Percentiles rank a stretch among this genome's conserved stretches.
Conservation (phyloP, 1,140 invertebrate species). For the Sipha flava region DNA sequence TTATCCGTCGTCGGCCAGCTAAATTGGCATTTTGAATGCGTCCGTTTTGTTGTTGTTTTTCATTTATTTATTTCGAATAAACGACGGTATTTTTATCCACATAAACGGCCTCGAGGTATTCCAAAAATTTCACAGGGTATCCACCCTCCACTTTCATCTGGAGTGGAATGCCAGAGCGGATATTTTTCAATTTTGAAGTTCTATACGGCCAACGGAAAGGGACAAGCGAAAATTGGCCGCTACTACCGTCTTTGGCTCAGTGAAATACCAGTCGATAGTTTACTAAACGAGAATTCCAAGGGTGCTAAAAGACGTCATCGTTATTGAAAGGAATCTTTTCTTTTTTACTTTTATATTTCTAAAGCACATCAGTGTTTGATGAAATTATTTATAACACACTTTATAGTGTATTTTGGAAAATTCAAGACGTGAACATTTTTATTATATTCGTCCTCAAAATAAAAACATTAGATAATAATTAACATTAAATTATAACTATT, state of each 20-base stretch:
- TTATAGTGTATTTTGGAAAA: background rate
- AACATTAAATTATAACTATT: background rate
- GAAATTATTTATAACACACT: background rate
- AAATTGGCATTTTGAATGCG: background rate
- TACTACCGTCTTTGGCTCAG: background rate
- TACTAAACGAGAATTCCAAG: constrained; percentile 8
- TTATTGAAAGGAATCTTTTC: background rate
- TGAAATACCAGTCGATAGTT: constrained; percentile 23
- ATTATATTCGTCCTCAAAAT: background rate
- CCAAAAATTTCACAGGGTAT: background rate
- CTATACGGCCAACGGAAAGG: background rate
- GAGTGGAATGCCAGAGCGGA: background rate
- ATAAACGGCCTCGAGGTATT: constrained; percentile 1
- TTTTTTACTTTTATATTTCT: background rate
- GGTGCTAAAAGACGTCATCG: background rate
- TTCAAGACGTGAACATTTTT: background rate
- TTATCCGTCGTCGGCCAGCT: background rate
- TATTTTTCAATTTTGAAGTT: constrained; percentile 29
- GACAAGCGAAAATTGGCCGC: constrained; percentile 13
- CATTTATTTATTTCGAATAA: constrained; percentile 3
- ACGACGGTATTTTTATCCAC: background rate
- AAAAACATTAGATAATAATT: background rate
- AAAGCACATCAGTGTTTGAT: background rate
- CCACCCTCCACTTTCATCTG: background rate
- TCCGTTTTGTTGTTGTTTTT: background rate